A percentile compares a stretch with the other conserved stretches of the same genome.
Conservation (phyloP, 2,797 vertebrate species). For the Hoplostethus mediterraneus region DNA sequence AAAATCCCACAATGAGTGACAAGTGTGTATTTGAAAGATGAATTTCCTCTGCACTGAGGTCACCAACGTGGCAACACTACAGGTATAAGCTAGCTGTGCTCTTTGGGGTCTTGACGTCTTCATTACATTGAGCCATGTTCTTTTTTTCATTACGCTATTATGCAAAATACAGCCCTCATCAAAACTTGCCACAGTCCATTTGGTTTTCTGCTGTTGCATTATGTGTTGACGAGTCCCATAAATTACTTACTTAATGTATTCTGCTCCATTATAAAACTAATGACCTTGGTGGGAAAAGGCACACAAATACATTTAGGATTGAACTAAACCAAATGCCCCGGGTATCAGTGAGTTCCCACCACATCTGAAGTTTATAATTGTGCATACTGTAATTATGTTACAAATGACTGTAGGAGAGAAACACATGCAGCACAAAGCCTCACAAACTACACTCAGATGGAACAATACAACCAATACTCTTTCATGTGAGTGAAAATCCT, state of each 20-base stretch:
- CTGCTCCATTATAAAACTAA: conserved; percentile 36
- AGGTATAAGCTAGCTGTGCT: conserved; percentile 4
- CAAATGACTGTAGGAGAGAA: conserved; percentile 56
- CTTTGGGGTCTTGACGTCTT: background rate
- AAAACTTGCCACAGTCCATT: conserved; percentile 42
- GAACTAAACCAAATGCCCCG: conserved; percentile 53
- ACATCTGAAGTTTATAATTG: conserved; percentile 72
- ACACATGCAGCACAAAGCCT: conserved; percentile 60
- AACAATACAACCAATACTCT: conserved; percentile 47
- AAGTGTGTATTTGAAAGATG: background rate
- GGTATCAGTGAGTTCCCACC: conserved; percentile 67
- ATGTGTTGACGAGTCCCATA: conserved; percentile 36
- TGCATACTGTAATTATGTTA: conserved; percentile 66
- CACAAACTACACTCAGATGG: conserved; percentile 29
- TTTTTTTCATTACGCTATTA: conserved; percentile 27
- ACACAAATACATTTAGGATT: conserved; percentile 33
- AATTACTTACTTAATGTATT: conserved; percentile 55
- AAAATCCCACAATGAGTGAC: background rate
- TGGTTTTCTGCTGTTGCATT: conserved; percentile 42
- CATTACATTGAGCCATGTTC: conserved; percentile 17
- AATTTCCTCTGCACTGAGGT: background rate
- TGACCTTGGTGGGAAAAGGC: conserved; percentile 40
- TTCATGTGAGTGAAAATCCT: conserved; percentile 56
- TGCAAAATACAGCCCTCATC: conserved; percentile 19
- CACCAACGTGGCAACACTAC: background rate